phyloP scores from a whole-genome alignment of 2,888 invertebrate species.

The Cheilosia soror region DNA sequence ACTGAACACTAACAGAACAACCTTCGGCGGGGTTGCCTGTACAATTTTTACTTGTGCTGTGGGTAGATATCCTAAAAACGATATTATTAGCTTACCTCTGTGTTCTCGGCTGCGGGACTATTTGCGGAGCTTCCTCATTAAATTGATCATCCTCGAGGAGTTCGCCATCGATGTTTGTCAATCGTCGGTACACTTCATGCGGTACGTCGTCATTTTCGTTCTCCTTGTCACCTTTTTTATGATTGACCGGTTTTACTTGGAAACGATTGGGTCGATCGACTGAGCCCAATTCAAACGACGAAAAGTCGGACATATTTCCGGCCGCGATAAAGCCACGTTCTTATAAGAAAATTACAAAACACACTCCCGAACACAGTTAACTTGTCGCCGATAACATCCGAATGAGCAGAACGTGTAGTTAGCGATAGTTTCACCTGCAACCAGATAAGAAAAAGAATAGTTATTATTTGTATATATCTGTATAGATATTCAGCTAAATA shows the following conservation, averaged over 20 bases:
- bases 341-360: slow-evolving; percentile 14
- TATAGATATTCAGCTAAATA: neutral
- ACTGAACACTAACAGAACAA: slow-evolving; percentile 17
- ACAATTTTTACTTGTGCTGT: neutral
- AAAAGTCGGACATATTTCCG: slow-evolving; percentile 81
- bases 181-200: slow-evolving; percentile 82
- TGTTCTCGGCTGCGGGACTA: slow-evolving; percentile 80
- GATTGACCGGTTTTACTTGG: slow-evolving; percentile 84
- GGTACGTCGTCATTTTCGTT: slow-evolving; percentile 76
- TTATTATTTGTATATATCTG: neutral
- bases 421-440: slow-evolving; percentile 39
- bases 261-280: slow-evolving; percentile 83
- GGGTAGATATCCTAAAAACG: neutral
- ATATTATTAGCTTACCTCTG: slow-evolving; percentile 79
- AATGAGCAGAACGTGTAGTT: slow-evolving; percentile 25
- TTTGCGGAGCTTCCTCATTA: slow-evolving; percentile 81
- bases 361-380: slow-evolving; percentile 29
- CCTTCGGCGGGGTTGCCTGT: neutral
- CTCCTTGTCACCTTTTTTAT: slow-evolving; percentile 79
- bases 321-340: neutral
- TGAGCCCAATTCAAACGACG: slow-evolving; percentile 82
- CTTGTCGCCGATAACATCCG: slow-evolving; percentile 48
- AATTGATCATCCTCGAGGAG: slow-evolving; percentile 82
- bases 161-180: slow-evolving; percentile 82
- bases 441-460: slow-evolving; percentile 4